Conservation (phyloP, 2,888 invertebrate species). For the Coelopa pilipes region DNA sequence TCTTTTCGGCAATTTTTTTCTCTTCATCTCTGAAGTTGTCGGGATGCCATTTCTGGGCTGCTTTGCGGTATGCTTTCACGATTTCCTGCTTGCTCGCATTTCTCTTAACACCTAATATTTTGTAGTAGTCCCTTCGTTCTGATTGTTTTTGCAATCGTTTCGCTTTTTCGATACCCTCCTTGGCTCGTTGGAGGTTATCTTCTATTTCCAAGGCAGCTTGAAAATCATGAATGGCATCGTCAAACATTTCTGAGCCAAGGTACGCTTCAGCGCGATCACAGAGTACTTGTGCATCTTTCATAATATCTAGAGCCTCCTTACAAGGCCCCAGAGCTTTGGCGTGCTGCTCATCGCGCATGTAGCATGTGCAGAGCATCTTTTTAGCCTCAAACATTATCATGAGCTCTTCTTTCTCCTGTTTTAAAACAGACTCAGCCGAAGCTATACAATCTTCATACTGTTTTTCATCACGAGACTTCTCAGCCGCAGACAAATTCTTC, state of each 20-base stretch:
- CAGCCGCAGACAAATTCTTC: constrained; percentile 78
- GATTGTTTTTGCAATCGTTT: constrained; percentile 93
- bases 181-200: constrained; percentile 80
- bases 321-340: constrained; percentile 81
- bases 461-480: constrained; percentile 71
- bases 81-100: constrained; percentile 93
- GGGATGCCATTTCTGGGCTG: constrained; percentile 99
- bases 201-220: constrained; percentile 88
- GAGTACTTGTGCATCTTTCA: constrained; percentile 79
- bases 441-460: constrained; percentile 77
- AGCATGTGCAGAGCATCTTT: constrained; percentile 84
- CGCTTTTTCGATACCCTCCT: constrained; percentile 88
- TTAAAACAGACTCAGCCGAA: constrained; percentile 75
- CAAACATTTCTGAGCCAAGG: constrained; percentile 87
- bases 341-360: constrained; percentile 75
- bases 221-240: constrained; percentile 90
- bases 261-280: constrained; percentile 95
- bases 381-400: constrained; percentile 81
- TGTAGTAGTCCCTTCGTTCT: constrained; percentile 95
- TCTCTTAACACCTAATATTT: constrained; percentile 82
- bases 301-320: constrained; percentile 80
- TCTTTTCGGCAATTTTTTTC: constrained; percentile 95
- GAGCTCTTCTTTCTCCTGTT: constrained; percentile 76
- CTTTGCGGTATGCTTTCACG: constrained; percentile 93
- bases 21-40: constrained; percentile 91